Evolutionary conservation across 1,140 invertebrate species (phyloP), one percentile per base, ranked within the genome.

Genomic region (Oscheius sp.): DNA sequence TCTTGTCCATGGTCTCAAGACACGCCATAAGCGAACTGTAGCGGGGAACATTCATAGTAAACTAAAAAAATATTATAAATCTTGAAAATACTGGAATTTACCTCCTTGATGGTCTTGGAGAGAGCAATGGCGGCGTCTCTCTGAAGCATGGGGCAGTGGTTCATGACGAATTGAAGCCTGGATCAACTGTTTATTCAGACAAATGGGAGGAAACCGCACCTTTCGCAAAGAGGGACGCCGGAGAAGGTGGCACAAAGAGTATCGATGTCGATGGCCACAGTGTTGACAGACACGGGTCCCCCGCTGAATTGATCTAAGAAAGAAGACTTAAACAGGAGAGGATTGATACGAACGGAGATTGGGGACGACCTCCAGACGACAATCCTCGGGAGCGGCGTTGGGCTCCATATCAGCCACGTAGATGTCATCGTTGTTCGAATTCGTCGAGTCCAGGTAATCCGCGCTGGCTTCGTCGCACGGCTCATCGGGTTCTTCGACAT

Each of bases 51-150:
- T 68, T 38, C 29, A 20, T 68, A 3, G 67, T 68, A n/a, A n/a
- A n/a, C n/a, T n/a, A n/a, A n/a, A n/a, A n/a, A n/a, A n/a, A n/a
- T n/a, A n/a, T n/a, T n/a, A n/a, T n/a, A n/a, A n/a, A n/a, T n/a
- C n/a, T n/a, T n/a, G n/a, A n/a, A n/a, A n/a, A n/a, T n/a, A n/a
- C n/a, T n/a, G n/a, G n/a, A n/a, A n/a, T n/a, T n/a, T 13, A 59
- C n/a, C 31, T 59, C 67, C 23, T 42, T 68, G 2, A 68, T 34
- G 7, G 36, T 36, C 7, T 49, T 58, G 31, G 45, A 36, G 2
- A 68, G 35, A 18, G 55, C 32, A n/a, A 68, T 68, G 23, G 52
- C 35, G 4, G 67, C 67, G 23, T 68, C 67, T n/a, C 49, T 32
- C 2, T 36, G 32, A 3, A 68, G n/a, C 15, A 35, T 15, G 20